phyloP scores from a whole-genome alignment of 2,113 vertebrate species.

The Pseudorhombus dupliciocellatus region DNA sequence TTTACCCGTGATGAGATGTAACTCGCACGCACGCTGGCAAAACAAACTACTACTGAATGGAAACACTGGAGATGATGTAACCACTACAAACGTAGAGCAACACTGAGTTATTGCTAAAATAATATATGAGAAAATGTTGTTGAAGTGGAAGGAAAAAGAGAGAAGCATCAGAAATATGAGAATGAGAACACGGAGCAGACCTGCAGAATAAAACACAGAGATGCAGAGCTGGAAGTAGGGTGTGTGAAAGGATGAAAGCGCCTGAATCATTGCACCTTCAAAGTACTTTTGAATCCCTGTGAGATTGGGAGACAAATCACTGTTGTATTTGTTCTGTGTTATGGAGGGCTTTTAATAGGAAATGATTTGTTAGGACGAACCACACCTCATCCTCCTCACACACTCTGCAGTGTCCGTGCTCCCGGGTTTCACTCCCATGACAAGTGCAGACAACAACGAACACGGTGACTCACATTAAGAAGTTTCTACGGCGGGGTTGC shows the following conservation, averaged over 20 bases:
- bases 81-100: neutral
- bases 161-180: no score
- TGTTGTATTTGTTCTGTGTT: neutral
- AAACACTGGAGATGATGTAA: constrained; percentile 75
- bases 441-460: constrained; percentile 48
- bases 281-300: neutral
- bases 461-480: constrained; percentile 35
- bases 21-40: neutral
- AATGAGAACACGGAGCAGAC: no score
- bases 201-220: neutral
- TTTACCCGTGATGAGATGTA: neutral
- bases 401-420: neutral
- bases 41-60: constrained; percentile 26
- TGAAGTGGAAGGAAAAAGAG: neutral
- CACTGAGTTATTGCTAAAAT: constrained; percentile 33
- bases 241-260: neutral
- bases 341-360: neutral
- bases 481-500: constrained; percentile 36
- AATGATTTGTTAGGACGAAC: constrained; percentile 14
- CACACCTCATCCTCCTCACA: constrained; percentile 1
- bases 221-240: neutral
- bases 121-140: neutral
- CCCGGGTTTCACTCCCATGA: constrained; percentile 20
- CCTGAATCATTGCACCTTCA: neutral
- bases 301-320: neutral